Conservation (phyloP, 1,140 invertebrate genomes). For the Aphelinus certus region DNA sequence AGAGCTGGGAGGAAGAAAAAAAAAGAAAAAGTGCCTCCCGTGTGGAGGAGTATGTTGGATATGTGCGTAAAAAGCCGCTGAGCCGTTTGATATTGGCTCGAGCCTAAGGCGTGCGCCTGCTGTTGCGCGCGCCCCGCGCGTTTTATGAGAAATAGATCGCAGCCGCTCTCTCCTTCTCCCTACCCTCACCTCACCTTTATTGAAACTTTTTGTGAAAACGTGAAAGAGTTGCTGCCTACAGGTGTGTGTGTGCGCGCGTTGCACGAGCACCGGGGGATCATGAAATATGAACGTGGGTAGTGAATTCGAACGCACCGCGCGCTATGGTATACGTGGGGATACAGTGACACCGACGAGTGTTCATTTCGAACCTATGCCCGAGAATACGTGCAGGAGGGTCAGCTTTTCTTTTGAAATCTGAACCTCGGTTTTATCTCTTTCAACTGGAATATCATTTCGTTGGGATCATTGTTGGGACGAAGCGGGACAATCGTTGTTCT, state of each 20-base stretch:
- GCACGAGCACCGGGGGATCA: too few relatives aligned
- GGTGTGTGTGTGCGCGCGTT: background rate
- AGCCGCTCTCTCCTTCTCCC: background rate
- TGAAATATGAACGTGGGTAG: too few relatives aligned
- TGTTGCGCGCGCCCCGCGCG: background rate
- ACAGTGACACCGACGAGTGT: too few relatives aligned
- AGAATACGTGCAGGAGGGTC: too few relatives aligned
- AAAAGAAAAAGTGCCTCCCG: background rate
- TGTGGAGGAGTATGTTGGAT: background rate
- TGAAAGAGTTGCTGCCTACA: background rate
- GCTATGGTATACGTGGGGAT: too few relatives aligned
- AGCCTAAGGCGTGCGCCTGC: background rate
- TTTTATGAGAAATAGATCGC: slow-evolving; percentile 30
- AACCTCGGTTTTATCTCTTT: too few relatives aligned
- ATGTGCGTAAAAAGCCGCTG: background rate
- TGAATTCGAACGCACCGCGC: too few relatives aligned
- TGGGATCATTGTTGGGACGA: too few relatives aligned
- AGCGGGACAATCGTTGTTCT: too few relatives aligned
- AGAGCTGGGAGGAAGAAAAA: background rate
- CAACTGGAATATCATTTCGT: too few relatives aligned
- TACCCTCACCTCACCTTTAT: slow-evolving; percentile 12
- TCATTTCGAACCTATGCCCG: too few relatives aligned
- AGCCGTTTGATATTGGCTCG: slow-evolving; percentile 29
- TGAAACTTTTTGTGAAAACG: slow-evolving; percentile 24
- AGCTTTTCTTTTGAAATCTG: too few relatives aligned